Evolutionary conservation across 2,888 invertebrate species (phyloP).

Genomic region (Diplazon laetatorius): DNA sequence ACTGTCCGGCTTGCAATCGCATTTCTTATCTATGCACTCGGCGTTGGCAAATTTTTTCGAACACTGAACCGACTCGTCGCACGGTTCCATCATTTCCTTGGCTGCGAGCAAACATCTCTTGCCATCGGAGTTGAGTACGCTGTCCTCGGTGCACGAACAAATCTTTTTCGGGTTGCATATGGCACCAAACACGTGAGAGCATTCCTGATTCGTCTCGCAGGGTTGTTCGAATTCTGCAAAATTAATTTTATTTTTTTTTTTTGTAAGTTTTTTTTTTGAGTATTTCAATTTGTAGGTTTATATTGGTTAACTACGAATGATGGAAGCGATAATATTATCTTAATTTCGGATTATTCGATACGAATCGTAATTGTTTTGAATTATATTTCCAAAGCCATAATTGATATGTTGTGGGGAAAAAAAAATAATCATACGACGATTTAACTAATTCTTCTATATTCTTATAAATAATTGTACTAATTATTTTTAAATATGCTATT

Average conservation of each 20-base stretch:
- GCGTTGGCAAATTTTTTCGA: slow-evolving; percentile 54
- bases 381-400: no score
- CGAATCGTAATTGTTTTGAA: no score
- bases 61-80: slow-evolving; percentile 69
- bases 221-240: slow-evolving; percentile 1
- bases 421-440: no score
- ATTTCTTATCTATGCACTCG: slow-evolving; percentile 65
- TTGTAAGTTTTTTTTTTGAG: no score
- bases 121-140: slow-evolving; percentile 48
- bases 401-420: no score
- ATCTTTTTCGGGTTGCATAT: slow-evolving; percentile 60
- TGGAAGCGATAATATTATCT: no score
- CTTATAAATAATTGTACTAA: no score
- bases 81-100: slow-evolving; percentile 55
- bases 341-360: no score
- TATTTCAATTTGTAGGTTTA: no score
- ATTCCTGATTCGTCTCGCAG: slow-evolving; percentile 63
- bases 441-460: no score
- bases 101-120: slow-evolving; percentile 66
- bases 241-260: neutral
- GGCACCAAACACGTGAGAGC: slow-evolving; percentile 63
- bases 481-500: no score
- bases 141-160: slow-evolving; percentile 66
- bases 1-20: slow-evolving; percentile 63
- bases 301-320: no score